phyloP scores from a whole-genome alignment of 2,797 vertebrate species.

The Chaetophractus vellerosus region DNA sequence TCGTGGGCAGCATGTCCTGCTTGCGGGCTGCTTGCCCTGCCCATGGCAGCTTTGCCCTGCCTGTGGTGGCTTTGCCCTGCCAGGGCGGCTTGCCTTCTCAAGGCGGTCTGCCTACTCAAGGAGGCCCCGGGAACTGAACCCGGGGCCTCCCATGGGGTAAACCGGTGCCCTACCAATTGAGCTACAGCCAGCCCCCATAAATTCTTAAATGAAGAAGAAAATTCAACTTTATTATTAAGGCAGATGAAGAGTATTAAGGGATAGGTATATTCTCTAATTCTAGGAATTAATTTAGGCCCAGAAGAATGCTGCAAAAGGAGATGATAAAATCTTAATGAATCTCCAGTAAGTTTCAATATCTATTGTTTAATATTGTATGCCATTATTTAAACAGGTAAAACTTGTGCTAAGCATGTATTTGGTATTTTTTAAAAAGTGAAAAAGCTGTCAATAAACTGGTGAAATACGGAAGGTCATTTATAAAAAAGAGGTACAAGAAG shows the following conservation, averaged over 20 bases:
- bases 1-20: no score
- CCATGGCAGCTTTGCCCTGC: no score
- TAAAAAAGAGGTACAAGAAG: neutral
- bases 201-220: conserved; percentile 38
- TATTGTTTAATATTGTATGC: conserved; percentile 19
- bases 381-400: conserved; percentile 33
- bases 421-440: neutral
- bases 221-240: conserved; percentile 26
- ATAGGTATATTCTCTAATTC: conserved; percentile 2
- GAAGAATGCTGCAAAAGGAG: conserved; percentile 14
- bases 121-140: no score
- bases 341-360: neutral
- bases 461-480: conserved; percentile 37
- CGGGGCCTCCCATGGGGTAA: no score
- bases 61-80: no score
- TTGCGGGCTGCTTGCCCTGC: no score
- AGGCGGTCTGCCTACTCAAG: no score
- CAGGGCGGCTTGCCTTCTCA: no score
- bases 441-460: neutral
- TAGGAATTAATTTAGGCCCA: conserved; percentile 43
- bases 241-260: conserved; percentile 47
- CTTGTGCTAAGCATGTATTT: neutral
- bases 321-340: conserved; percentile 60
- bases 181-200: no score
- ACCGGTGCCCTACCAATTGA: no score